Evolutionary conservation across 2,113 vertebrate genomes (phyloP), one percentile per base, ranked within the genome.

Genomic region (Xyliphius kryptos): DNA sequence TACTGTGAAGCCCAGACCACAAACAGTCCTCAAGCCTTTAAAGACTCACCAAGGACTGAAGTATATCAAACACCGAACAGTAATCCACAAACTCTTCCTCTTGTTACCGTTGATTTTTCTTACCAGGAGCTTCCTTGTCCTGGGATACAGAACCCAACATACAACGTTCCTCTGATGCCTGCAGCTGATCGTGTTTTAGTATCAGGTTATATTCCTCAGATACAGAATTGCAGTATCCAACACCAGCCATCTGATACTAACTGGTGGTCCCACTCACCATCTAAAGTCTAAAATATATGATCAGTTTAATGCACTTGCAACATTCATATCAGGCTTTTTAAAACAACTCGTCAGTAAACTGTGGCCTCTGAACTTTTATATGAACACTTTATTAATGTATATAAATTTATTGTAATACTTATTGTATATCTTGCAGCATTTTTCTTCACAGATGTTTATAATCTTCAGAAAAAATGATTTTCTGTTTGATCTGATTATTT

Each of bases 71-170:
- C n/a, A n/a, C n/a, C n/a, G n/a, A n/a, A n/a, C n/a, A n/a, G 5
- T 6, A 44, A 44, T 6, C 20, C 56, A 26, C 40, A 21, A 10
- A 3, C 20, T 58, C 8, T 22, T 4, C 14, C 19, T 15, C 8
- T 44, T 20, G 26, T 58, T 7, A 2, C 8, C 10, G 13, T 26
- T 22, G 56, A 58, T n/a, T 15, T 58, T 58, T 44, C 40, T 44
- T 58, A 58, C 40, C 9, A 44, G 38, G 15, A 44, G 20, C 1
- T 58, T 44, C 40, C 54, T 8, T 20, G 54, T 41, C 54, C 56
- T 15, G 56, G 40, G 14, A 58, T 58, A 10, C 19, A 5, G 15
- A 58, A 58, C 40, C 56, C 40, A 26, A 58, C 56, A 44, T 58
- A 58, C 40, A 44, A 44, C 56, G 1, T 44, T 8, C 6, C 19